Percentiles rank a stretch among this genome's conserved stretches.
These are phyloP conservation scores for Festucalex cinctus DNA, from an alignment of 2,113 vertebrate species.

Conservation along the genomic window DNA sequence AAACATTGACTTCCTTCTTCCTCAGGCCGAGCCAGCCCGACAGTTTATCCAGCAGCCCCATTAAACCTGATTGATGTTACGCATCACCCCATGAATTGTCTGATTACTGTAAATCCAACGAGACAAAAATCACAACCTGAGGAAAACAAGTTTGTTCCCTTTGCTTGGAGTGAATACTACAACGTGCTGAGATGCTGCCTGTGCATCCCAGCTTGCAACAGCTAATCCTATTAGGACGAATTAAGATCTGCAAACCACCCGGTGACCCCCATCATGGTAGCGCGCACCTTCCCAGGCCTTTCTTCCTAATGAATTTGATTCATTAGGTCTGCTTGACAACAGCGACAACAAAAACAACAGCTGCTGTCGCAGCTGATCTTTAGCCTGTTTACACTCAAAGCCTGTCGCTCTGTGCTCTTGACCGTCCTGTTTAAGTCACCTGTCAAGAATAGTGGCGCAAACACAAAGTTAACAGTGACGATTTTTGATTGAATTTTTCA, in stretches of 20 bases:
- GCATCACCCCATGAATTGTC: slow-evolving; percentile 43
- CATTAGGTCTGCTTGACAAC: slow-evolving; percentile 19
- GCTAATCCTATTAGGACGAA: slow-evolving; percentile 65
- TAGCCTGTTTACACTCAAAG: slow-evolving; percentile 1
- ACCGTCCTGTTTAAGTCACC: slow-evolving; percentile 4
- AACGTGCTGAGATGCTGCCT: slow-evolving; percentile 27
- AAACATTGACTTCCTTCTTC: slow-evolving; percentile 93
- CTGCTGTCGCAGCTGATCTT: not conserved
- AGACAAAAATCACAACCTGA: not conserved
- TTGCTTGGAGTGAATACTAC: slow-evolving; percentile 17
- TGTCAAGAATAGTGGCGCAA: not conserved
- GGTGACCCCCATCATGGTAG: slow-evolving; percentile 36
- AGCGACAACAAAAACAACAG: not conserved
- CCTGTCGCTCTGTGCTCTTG: not conserved
- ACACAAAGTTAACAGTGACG: not conserved
- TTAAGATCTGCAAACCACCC: slow-evolving; percentile 52
- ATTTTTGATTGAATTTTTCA: not conserved
- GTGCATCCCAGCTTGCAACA: slow-evolving; percentile 44
- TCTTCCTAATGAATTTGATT: slow-evolving; percentile 26
- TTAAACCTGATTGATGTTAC: slow-evolving; percentile 42
- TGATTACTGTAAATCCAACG: slow-evolving; percentile 6
- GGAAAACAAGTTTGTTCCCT: slow-evolving; percentile 1
- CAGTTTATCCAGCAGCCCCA: slow-evolving; percentile 94
- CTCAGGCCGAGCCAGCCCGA: slow-evolving; percentile 89
- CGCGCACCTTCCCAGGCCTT: slow-evolving; percentile 13